Percentiles rank a stretch among this genome's conserved stretches.
Conservation (phyloP, 2,113 vertebrate species). For the Esox niger region DNA sequence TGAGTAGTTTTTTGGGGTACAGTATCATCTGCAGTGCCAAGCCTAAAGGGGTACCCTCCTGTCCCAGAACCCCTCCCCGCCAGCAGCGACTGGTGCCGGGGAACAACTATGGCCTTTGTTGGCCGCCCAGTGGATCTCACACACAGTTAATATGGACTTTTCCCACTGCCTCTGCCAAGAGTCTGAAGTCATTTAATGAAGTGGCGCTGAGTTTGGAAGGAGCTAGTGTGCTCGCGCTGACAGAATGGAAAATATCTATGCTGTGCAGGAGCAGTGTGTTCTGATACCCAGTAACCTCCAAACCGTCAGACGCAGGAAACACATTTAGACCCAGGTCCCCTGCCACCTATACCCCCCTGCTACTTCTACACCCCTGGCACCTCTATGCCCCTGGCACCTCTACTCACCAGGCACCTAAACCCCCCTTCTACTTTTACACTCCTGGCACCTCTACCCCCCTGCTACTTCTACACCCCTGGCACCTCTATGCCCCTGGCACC, state of each 20-base stretch:
- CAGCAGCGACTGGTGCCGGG: conserved; percentile 45
- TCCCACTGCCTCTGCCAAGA: conserved; percentile 75
- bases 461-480: too few relatives aligned
- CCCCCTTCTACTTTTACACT: too few relatives aligned
- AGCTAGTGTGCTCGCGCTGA: conserved; percentile 75
- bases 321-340: conserved; percentile 10
- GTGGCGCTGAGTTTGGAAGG: conserved; percentile 74
- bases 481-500: too few relatives aligned
- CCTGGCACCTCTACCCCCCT: too few relatives aligned
- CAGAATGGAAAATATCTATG: conserved; percentile 84
- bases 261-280: conserved; percentile 65
- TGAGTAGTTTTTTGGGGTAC: not conserved
- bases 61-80: conserved; percentile 51
- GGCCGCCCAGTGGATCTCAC: conserved; percentile 70
- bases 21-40: conserved; percentile 9
- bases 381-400: too few relatives aligned
- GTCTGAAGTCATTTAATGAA: conserved; percentile 81
- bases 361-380: too few relatives aligned
- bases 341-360: too few relatives aligned
- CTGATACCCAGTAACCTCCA: conserved; percentile 59
- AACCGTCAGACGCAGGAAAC: conserved; percentile 20
- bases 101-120: conserved; percentile 72
- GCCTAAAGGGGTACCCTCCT: conserved; percentile 51
- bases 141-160: conserved; percentile 78
- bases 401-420: too few relatives aligned